Base-by-base conservation (phyloP, 2,888 invertebrate species). In the Drosophila aldrichi region DNA sequence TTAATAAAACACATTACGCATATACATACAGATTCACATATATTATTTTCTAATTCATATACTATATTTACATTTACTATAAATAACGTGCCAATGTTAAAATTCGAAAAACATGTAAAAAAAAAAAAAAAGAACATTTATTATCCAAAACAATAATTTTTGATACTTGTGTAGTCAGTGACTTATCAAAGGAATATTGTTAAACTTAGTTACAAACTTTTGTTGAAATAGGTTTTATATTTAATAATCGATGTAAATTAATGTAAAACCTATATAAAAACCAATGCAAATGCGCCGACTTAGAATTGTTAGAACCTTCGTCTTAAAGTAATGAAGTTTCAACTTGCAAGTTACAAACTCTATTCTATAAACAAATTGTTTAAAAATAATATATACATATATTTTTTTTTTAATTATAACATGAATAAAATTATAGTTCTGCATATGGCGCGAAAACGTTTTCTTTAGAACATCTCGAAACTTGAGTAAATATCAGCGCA, bases 31-130 rank as follows among this genome's bases (percentile, higher is more conserved):
- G 34, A 60, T 29, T 58, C 57, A 76, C 54, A 76, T 60, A 73
- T 64, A 77, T 79, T 79, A 78, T 79, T 90, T 78, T 77, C 57
- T 74, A 79, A 77, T 70, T 71, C 72, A 43, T 34, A 74, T 36
- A 57, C 54, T 55, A 60, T 51, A 46, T 56, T 65, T 49, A 49
- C 40, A 63, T 54, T 54, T 61, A 82, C 69, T 82, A 77, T 81
- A 77, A 72, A 74, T 82, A 89, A 82, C 71, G 89, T 86, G 89
- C 86, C 86, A 89, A 86, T 86, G 89, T 87, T 82, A 75, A 74
- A 78, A 62, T 44, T 77, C 56, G 40, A 66, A 32, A 62, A 64
- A 71, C 51, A 14, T 29, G 16, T 22, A 36, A 36, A 63, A 41
- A 61, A 74, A 69, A 22, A 69, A 38, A 59, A 58, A 57, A 73